phyloP scores from a whole-genome alignment of 1,140 invertebrate species.

The Drosophila saltans region DNA sequence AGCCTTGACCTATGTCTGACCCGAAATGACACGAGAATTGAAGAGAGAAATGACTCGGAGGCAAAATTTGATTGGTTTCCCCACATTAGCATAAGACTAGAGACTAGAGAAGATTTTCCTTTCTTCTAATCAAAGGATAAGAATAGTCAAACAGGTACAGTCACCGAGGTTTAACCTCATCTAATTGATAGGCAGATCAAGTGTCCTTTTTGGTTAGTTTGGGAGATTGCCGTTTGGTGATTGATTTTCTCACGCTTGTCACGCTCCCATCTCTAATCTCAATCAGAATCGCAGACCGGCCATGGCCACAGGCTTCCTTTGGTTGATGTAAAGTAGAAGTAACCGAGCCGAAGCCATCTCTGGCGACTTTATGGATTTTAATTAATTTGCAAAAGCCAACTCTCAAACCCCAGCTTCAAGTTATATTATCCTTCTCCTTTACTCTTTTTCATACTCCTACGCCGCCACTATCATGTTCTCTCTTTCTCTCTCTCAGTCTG shows the following conservation, averaged over 20 bases:
- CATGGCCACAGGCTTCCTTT: conserved; percentile 16
- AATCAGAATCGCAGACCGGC: conserved; percentile 1
- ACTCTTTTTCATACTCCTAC: conserved; percentile 1
- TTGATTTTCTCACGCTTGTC: background rate
- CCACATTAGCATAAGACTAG: no score
- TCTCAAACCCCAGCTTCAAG: conserved; percentile 17
- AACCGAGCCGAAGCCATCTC: background rate
- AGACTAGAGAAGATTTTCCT: no score
- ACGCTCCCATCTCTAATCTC: conserved; percentile 4
- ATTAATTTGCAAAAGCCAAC: conserved; percentile 67
- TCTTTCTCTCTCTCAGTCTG: conserved; percentile 1
- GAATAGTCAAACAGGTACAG: no score
- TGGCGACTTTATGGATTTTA: conserved; percentile 68
- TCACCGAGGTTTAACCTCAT: no score
- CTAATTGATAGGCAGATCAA: no score
- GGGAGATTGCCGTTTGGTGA: no score
- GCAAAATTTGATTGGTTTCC: no score
- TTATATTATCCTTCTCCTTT: background rate
- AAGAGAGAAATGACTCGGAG: background rate
- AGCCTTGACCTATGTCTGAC: conserved; percentile 70
- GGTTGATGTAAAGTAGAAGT: conserved; percentile 4
- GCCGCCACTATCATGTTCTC: background rate
- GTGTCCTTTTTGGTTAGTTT: no score
- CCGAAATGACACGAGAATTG: conserved; percentile 1
- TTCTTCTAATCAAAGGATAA: no score